Conservation (phyloP, 2,797 vertebrate genomes). For the Potorous gilbertii region DNA sequence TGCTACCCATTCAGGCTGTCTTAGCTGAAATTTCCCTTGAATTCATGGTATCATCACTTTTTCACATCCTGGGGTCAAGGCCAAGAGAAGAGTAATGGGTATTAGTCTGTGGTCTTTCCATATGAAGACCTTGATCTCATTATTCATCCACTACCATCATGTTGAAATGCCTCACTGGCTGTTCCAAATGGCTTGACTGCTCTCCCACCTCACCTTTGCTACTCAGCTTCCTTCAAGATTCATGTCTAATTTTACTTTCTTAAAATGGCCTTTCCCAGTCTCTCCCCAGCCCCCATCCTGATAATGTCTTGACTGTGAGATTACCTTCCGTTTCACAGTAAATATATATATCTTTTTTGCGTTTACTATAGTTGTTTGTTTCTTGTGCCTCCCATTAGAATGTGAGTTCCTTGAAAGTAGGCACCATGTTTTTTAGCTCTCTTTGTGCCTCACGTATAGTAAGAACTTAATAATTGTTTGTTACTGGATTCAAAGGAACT, state of each 20-base stretch:
- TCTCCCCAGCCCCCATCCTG: background rate
- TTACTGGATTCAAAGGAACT: background rate
- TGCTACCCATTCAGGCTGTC: background rate
- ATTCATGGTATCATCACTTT: background rate
- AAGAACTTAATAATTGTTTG: background rate
- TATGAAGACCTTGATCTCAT: background rate
- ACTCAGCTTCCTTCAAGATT: background rate
- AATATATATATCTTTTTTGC: background rate
- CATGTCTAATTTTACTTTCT: background rate
- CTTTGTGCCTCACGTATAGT: background rate
- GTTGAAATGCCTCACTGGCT: background rate
- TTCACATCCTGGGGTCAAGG: background rate
- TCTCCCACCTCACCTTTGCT: background rate
- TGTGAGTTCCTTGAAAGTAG: background rate
- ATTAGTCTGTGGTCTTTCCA: background rate
- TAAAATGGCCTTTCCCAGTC: background rate
- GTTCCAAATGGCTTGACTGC: background rate
- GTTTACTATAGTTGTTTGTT: background rate
- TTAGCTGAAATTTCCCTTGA: background rate
- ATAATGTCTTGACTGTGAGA: background rate
- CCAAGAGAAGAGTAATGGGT: background rate
- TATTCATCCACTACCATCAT: background rate
- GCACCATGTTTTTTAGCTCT: background rate
- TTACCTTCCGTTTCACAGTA: background rate
- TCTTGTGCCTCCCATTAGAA: background rate